Evolutionary conservation across 2,888 invertebrate species (phyloP), one percentile per base, ranked within the genome.

Genomic region (Lepidonotus clava): DNA sequence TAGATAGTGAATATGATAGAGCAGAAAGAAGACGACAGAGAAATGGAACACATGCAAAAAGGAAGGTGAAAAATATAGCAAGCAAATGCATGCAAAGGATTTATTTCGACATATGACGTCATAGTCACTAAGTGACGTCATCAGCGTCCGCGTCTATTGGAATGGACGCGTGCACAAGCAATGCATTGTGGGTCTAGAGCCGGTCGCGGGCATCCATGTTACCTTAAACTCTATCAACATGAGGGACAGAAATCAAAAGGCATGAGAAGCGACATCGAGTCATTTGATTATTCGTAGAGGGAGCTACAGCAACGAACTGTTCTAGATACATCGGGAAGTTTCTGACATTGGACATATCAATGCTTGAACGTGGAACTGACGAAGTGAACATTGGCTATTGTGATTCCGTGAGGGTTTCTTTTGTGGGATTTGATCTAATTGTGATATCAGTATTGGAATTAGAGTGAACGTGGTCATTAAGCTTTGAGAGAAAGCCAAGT

Each of bases 151-250:
- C 34, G 38, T 71, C 36, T 21, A 36, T 71, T 34, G 24, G 4
- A 1, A 71, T 34, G 34, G 38, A 80, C 80, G 80, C 80, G 80
- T 80, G 80, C 80, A 80, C 80, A 80, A 80, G 80, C 41, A 41
- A 24, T 80, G 80, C 80, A 80, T 80, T 80, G 80, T 80, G 80
- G 80, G 80, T 80, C 80, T 80, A 80, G 28, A 80, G 28, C 41
- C 51, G 8, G 41, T 80, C 46, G 80, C 80, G 32, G 51, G 41
- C 46, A 80, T 80, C 80, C 80, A 80, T 80, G 80, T 80, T 80
- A 46, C 46, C 80, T 46, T 80, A n/a, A 71, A 71, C 34, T 71
- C 18, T 71, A 71, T 71, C 8, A 71, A 71, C 71, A 71, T 61
- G 24, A 28, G 28, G 61, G 61, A 61, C 38, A 71, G 34, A 71